Evolutionary conservation across 2,797 vertebrate genomes (phyloP), one percentile per base, ranked within the genome.

Genomic region (Propithecus deckenii): DNA sequence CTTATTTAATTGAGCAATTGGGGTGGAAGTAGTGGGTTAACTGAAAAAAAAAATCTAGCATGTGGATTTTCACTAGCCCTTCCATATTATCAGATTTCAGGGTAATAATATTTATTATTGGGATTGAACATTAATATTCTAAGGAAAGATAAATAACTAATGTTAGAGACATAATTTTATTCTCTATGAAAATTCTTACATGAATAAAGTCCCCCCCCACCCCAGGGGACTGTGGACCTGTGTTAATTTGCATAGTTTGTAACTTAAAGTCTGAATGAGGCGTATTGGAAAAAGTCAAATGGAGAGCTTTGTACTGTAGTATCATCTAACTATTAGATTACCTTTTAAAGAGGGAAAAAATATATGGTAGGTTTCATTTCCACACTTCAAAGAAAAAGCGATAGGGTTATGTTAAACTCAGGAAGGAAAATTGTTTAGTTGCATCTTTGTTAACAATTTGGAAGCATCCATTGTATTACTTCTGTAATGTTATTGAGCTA

Each of bases 401-500:
- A 23, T 80, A 85, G 23, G 92, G 43, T 83, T 75, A 96, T 95
- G 65, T 97, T 97, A 97, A 98, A 98, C 96, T 98, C 94, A 48
- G 10, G 75, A 30, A 86, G 3, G 88, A 20, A 95, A 97, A 96
- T 88, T 98, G 97, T 98, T 98, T 97, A 97, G 90, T 98, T 98
- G 98, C 97, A 97, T 98, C 98, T 99, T 98, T 98, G 97, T 96
- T 98, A 98, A 98, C 98, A 98, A 94, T 98, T 98, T 98, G 97
- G 98, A 98, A 98, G 97, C 98, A 98, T 97, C 98, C 98, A 98
- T 98, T 98, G 98, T 99, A 99, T 98, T 98, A 98, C 98, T 98
- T 98, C 97, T 96, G 98, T 98, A 98, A 98, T 98, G 98, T 98
- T 98, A 98, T 97, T 99, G 98, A 99, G 98, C 99, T 98, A 98